These are phyloP conservation scores for Hydropsyche betteni DNA, from an alignment of 2,888 invertebrate genomes.

Conservation along the genomic window DNA sequence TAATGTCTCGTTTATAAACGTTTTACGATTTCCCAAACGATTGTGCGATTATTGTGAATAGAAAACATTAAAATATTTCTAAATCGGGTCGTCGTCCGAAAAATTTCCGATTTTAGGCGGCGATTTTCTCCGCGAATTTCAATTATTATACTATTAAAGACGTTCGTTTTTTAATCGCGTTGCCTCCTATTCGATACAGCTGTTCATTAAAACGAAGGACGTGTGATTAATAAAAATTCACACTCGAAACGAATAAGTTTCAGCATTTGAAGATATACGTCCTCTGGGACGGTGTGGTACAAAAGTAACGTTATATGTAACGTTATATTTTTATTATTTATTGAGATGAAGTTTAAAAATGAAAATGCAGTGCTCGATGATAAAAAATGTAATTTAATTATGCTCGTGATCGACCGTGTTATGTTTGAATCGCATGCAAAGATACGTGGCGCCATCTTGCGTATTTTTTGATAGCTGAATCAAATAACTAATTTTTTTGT, in stretches of 20 bases:
- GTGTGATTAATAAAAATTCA: not conserved
- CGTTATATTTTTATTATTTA: too few species aligned
- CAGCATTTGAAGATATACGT: not conserved
- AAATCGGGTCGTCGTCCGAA: slow-evolving; percentile 22
- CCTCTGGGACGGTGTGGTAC: too few species aligned
- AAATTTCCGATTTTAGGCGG: slow-evolving; percentile 12
- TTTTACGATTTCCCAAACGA: slow-evolving; percentile 21
- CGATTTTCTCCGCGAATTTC: not conserved
- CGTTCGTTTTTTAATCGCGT: not conserved
- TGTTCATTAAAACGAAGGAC: slow-evolving; percentile 31
- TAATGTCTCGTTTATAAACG: slow-evolving; percentile 16
- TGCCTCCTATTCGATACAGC: slow-evolving; percentile 23
- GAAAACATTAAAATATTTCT: slow-evolving; percentile 17
- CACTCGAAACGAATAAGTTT: not conserved
- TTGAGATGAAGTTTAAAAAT: too few species aligned
- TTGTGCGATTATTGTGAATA: slow-evolving; percentile 18
- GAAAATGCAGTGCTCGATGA: too few species aligned
- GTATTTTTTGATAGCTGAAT: too few species aligned
- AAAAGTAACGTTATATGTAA: too few species aligned
- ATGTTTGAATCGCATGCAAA: too few species aligned
- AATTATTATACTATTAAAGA: slow-evolving; percentile 19
- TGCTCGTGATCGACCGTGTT: too few species aligned
- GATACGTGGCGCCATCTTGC: too few species aligned
- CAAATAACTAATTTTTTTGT: too few species aligned
- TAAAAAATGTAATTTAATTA: too few species aligned